A percentile compares a stretch with the other conserved stretches of the same genome.
phyloP scores from a whole-genome alignment of 2,113 vertebrate species.

The Climacteris rufus region DNA sequence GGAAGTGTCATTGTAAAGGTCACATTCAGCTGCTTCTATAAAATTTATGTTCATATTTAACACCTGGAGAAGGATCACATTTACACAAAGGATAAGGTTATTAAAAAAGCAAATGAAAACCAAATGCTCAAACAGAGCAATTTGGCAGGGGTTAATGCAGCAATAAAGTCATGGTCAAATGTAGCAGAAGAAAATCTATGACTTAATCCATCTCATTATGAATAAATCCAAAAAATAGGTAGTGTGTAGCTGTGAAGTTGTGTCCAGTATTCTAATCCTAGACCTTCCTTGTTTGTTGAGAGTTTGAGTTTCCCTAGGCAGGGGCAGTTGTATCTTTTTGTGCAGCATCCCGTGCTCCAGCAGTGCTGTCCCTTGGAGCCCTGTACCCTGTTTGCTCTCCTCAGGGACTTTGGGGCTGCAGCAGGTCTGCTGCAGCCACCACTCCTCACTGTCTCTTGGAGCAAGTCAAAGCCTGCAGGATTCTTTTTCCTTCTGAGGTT shows the following conservation, averaged over 20 bases:
- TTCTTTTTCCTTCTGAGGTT: not conserved
- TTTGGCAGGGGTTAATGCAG: not conserved
- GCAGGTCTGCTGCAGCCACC: not conserved
- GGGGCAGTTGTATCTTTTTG: no score
- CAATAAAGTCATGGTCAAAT: not conserved
- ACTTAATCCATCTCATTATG: not conserved
- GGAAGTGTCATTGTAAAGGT: not conserved
- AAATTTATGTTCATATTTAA: not conserved
- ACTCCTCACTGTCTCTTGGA: accelerated
- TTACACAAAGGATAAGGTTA: not conserved
- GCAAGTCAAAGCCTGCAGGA: not conserved
- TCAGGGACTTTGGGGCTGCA: not conserved
- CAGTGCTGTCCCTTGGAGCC: not conserved
- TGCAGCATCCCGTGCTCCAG: accelerated
- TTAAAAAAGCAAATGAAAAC: not conserved
- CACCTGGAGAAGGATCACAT: not conserved
- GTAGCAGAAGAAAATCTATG: not conserved
- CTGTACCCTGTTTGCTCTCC: accelerated
- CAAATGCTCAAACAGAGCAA: not conserved
- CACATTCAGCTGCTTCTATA: not conserved
- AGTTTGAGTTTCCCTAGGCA: not conserved
- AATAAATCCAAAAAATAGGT: not conserved
- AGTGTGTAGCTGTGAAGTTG: not conserved
- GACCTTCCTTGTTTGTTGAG: not conserved
- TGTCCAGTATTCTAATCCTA: accelerated